phyloP scores from a whole-genome alignment of 2,797 vertebrate species.

The Threskiornis aethiopicus region DNA sequence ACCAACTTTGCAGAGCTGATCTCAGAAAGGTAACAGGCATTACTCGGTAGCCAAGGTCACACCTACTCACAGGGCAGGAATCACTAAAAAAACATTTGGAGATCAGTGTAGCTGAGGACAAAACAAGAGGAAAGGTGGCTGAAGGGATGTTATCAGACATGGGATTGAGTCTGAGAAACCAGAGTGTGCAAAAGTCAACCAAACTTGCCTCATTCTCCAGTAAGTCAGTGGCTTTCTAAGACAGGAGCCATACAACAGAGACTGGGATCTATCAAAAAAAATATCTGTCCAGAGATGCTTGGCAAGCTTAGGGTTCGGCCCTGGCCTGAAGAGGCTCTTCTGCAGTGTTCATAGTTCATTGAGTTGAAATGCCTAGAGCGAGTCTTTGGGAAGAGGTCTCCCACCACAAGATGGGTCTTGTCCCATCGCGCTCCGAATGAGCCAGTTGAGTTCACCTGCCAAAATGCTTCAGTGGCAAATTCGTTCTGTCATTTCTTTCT shows the following conservation, averaged over 20 bases:
- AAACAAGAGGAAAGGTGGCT: not conserved
- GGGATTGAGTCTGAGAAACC: not conserved
- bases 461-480: conserved; percentile 84
- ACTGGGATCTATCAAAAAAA: not conserved
- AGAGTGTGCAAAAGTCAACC: not conserved
- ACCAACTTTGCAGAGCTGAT: not conserved
- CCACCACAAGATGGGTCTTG: not conserved
- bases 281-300: not conserved
- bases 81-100: not conserved
- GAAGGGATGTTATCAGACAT: not conserved
- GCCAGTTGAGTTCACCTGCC: not conserved
- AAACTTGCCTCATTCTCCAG: not conserved
- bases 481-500: conserved; percentile 96
- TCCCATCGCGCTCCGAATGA: rapidly evolving
- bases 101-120: not conserved
- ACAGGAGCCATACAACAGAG: not conserved
- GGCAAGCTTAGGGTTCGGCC: not conserved
- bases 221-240: not conserved
- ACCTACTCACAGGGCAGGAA: not conserved
- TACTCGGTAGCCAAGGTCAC: not conserved
- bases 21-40: not conserved
- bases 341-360: not conserved
- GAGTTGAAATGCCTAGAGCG: not conserved
- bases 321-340: not conserved
- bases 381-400: not conserved